These are phyloP conservation scores for Operophtera brumata DNA, from an alignment of 2,888 invertebrate species.

Conservation along the genomic window DNA sequence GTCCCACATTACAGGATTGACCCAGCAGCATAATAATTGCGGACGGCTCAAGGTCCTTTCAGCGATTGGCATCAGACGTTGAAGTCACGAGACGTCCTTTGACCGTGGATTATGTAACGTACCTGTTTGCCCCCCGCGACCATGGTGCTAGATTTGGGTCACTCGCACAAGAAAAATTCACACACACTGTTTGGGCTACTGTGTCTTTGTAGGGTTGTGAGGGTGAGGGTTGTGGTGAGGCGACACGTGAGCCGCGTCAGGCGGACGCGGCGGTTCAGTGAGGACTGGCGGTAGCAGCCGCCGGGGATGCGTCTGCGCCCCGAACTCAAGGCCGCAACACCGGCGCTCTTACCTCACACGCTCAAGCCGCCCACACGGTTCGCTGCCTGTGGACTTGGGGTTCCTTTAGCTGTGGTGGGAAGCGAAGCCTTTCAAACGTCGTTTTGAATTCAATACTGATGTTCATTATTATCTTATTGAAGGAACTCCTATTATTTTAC, in stretches of 20 bases:
- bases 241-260: constrained; percentile 72
- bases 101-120: constrained; percentile 41
- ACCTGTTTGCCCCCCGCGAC: constrained; percentile 81
- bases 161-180: constrained; percentile 59
- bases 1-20: not conserved
- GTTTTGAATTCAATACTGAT: no score
- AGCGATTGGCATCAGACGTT: constrained; percentile 11
- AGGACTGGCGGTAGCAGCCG: constrained; percentile 62
- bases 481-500: no score
- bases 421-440: constrained; percentile 8
- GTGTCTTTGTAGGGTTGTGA: constrained; percentile 27
- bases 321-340: constrained; percentile 46
- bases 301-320: constrained; percentile 56
- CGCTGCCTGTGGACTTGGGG: constrained; percentile 28
- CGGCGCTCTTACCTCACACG: constrained; percentile 44
- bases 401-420: constrained; percentile 17
- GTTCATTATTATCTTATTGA: no score
- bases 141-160: constrained; percentile 62
- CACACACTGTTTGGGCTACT: constrained; percentile 51
- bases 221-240: constrained; percentile 40
- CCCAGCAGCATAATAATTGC: not conserved
- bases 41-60: constrained; percentile 15
- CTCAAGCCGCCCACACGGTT: constrained; percentile 33
- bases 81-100: constrained; percentile 39
- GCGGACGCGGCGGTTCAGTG: constrained; percentile 75